Base-by-base conservation (phyloP, 1,140 invertebrate species). In the Paraescarpia echinospica region DNA sequence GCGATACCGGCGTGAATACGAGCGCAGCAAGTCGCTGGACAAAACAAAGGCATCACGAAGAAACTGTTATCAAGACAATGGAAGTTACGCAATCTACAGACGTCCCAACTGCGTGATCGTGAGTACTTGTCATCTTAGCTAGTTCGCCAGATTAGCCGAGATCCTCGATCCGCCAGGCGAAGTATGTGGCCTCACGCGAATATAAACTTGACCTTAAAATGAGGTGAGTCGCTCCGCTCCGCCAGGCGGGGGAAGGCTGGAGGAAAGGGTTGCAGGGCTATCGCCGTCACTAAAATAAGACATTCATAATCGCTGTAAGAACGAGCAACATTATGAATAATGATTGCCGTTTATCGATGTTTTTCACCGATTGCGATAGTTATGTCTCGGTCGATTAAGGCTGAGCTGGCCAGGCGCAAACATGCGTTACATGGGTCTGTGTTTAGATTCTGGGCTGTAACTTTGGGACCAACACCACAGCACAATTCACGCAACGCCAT, bases 151-250 rank as follows among this genome's bases (percentile, higher is more conserved):
- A 77, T 18, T 31, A 77, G 59, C 59, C 59, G 18, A 77, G 59
- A 77, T 77, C 27, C 59, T 27, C 59, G 59, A 77, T 18, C 59
- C 59, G 59, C 59, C 59, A 77, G 59, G 2, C 59, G 59, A 77
- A 77, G 59, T 77, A 77, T 77, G 59, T 77, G 59, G 59, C 59
- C 59, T 22, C 59, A 77, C 22, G 59, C 59, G 59, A 77, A 27
- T 77, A 77, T 77, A 77, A 77, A 77, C 59, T 77, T 77, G 59
- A 77, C 59, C 59, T 77, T 77, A 77, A 41, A 77, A 77, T 77
- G 59, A 77, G 59, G 59, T 77, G 59, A 77, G 22, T 77, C 22
- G 59, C 59, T 77, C 48, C 59, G 59, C 59, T 77, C 59, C 59
- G 59, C 59, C 59, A 77, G 59, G 27, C 59, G 59, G 59, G 59